phyloP scores from a whole-genome alignment of 1,140 invertebrate species.

The Procambarus clarkii region DNA sequence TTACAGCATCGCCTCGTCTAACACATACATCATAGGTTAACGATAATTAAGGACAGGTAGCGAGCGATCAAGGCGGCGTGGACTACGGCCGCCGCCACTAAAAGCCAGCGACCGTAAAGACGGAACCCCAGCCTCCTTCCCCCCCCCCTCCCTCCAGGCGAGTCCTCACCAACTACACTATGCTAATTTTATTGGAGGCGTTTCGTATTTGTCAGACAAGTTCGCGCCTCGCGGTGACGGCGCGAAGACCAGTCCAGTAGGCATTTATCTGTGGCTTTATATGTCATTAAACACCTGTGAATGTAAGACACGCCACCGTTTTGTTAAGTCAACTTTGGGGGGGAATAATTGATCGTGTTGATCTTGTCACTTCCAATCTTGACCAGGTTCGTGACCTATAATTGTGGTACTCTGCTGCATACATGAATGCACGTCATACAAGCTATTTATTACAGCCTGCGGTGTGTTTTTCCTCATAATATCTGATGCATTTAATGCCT shows the following conservation, averaged over 20 bases:
- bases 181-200: conserved; percentile 60
- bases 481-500: too few relatives aligned
- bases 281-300: neutral
- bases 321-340: neutral
- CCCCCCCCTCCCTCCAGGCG: neutral
- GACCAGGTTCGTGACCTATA: too few relatives aligned
- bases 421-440: too few relatives aligned
- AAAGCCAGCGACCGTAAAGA: conserved; percentile 19
- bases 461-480: too few relatives aligned
- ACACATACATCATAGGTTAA: conserved; percentile 15
- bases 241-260: neutral
- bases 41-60: neutral
- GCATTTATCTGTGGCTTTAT: neutral
- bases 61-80: neutral
- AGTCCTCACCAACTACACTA: conserved; percentile 48
- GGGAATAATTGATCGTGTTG: too few relatives aligned
- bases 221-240: conserved; percentile 31
- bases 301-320: neutral
- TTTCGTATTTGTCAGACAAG: conserved; percentile 62
- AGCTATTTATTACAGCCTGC: too few relatives aligned
- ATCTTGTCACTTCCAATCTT: too few relatives aligned
- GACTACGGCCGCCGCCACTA: neutral
- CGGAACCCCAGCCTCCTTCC: too few relatives aligned
- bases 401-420: too few relatives aligned
- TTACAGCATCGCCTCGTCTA: conserved; percentile 1